Percentiles rank a stretch among this genome's conserved stretches.
Evolutionary conservation across 2,888 invertebrate genomes (phyloP).

Genomic region (Actias luna): DNA sequence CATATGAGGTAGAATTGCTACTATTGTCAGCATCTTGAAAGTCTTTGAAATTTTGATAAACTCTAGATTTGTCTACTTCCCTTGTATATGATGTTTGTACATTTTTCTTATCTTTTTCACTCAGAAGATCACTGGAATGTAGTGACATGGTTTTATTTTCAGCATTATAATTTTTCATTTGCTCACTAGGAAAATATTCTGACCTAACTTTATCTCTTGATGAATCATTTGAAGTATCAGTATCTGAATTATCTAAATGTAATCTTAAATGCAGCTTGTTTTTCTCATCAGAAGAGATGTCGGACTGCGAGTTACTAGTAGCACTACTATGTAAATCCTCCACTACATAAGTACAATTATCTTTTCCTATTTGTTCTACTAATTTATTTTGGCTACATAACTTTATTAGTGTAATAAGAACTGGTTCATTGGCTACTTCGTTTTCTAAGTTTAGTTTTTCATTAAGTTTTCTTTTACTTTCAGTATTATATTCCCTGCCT

Average conservation of each 20-base stretch:
- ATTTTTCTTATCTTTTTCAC: conserved; percentile 10
- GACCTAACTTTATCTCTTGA: conserved; percentile 66
- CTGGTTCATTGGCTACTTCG: conserved; percentile 57
- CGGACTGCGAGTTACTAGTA: conserved; percentile 68
- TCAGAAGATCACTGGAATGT: conserved; percentile 1
- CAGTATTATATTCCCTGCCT: conserved; percentile 83
- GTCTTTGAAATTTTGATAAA: conserved; percentile 23
- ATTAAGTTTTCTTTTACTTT: conserved; percentile 68
- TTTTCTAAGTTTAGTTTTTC: conserved; percentile 57
- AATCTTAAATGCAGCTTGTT: conserved; percentile 67
- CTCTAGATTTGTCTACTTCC: conserved; percentile 17
- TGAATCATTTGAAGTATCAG: conserved; percentile 74
- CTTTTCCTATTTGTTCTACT: conserved; percentile 40
- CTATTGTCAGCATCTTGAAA: conserved; percentile 54
- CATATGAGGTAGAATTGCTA: conserved; percentile 72
- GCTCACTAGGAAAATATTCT: conserved; percentile 70
- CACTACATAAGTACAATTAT: conserved; percentile 73
- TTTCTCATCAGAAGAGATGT: conserved; percentile 73
- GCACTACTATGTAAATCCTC: conserved; percentile 64
- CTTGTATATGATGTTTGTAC: conserved; percentile 23
- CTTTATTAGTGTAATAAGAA: conserved; percentile 61
- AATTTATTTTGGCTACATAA: conserved; percentile 44
- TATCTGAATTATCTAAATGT: conserved; percentile 71
- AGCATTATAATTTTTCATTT: conserved; percentile 42
- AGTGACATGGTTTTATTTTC: conserved; percentile 27